A percentile compares a stretch with the other conserved stretches of the same genome.
Conservation (phyloP, 2,797 vertebrate species). For the Squalus acanthias region DNA sequence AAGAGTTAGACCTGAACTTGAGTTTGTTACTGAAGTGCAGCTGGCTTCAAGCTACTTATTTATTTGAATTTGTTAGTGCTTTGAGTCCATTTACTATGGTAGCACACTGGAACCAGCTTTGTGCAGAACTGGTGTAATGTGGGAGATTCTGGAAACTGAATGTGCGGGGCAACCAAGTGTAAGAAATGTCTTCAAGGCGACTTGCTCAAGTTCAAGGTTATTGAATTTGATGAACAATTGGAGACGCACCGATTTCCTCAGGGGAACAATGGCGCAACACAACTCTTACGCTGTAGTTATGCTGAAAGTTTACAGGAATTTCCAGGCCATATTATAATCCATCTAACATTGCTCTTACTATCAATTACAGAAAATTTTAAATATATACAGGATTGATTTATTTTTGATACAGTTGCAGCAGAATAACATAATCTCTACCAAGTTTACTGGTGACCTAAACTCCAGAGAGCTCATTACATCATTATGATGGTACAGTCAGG, state of each 20-base stretch:
- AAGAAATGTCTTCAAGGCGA: no score
- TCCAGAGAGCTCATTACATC: not conserved
- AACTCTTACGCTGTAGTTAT: no score
- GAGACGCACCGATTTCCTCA: no score
- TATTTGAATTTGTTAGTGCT: not conserved
- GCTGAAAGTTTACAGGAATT: no score
- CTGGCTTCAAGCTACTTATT: not conserved
- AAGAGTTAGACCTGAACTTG: not conserved
- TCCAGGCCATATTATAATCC: no score
- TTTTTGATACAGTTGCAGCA: not conserved
- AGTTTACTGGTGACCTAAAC: not conserved
- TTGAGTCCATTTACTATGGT: no score
- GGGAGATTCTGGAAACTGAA: not conserved
- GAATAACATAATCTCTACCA: not conserved
- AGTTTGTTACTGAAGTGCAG: not conserved
- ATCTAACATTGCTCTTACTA: not conserved
- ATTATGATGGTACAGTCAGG: not conserved
- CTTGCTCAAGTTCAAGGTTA: no score
- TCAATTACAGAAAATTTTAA: not conserved
- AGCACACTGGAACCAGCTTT: no score
- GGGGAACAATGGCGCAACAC: no score
- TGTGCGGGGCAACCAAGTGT: no score
- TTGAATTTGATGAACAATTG: no score
- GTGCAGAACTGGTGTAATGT: not conserved
- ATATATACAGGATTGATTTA: not conserved